Evolutionary conservation across 2,888 invertebrate species (phyloP), one percentile per base, ranked within the genome.

Genomic region (Drosophila longiperda): DNA sequence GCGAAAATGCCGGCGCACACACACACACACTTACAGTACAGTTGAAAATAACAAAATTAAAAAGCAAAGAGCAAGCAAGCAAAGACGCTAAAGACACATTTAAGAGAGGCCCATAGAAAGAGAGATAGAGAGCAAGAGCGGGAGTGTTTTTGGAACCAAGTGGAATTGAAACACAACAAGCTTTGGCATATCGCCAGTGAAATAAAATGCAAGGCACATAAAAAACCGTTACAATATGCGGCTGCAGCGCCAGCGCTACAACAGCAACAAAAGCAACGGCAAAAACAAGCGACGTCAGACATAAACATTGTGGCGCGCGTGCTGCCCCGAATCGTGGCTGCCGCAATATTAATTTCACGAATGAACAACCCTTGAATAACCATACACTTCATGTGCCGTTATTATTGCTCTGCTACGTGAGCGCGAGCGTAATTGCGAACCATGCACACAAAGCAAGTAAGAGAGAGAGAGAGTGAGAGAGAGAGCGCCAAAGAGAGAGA

Each of bases 361-460:
- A 89, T 88, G 87, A 88, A 90, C 87, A 88, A 88, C 87, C 87
- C 90, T 88, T 90, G 87, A 90, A 87, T 80, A 90, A 83, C 89
- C 87, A 89, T 87, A 79, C 87, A 87, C 87, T 87, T 87, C 75
- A 87, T 89, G 87, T 87, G 68, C 80, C 82, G 76, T 87, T 86
- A 83, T 84, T 82, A 89, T 78, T 80, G 72, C 83, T 78, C 67
- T 71, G 61, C 82, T 66, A 83, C 80, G 89, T 87, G 83, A 73
- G 62, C 55, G 61, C 75, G 75, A 62, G 68, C 52, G 29, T 53
- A 20, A 29, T 29, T 1, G 32, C 36, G 23, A 23, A 45, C 23
- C 45, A 45, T 23, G 1, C 15, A 45, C 8, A 11, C 8, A 45
- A 4, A 23, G 15, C 45, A 52, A 52, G 26, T 40, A 9, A 54